Base-by-base conservation (phyloP, 1,140 invertebrate species). In the Drosophila guanche region DNA sequence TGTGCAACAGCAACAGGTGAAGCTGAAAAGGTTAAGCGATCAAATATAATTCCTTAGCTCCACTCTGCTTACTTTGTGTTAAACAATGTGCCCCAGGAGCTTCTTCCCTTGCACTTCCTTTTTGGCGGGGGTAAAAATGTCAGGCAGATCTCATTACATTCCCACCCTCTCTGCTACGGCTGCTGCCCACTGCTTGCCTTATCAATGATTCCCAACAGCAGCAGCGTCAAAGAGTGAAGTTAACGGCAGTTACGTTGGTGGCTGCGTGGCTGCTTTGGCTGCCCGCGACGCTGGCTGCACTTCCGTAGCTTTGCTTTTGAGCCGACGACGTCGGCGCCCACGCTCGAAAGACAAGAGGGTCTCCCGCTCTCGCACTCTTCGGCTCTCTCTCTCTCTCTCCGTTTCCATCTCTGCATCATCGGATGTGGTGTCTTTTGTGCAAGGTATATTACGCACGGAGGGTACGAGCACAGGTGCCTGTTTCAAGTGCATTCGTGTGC, bases 251-350 rank as follows among this genome's bases (percentile, higher is more conserved):
- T 58, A 75, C 79, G 73, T 77, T 81, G 78, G 67, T 61, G 79
- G 63, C 51, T 37, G 33, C 33, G 33, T 10, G 10, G 33, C 33
- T 33, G 29, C 29, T 27, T 27, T 5, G 27, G 27, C 27, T 27
- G 20, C 22, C 14, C 43, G 33, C 48, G 14, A 47, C 59, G 33
- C 58, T 51, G 33, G 56, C 63, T 81, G 79, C 79, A 80, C 78
- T 80, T 80, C 78, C 78, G 73, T 56, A 60, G 79, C 73, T 69
- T 23, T 22, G 46, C 4, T 51, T 33, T 23, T 41, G 33, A n/a
- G n/a, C 7, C 40, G 23, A 14, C 14, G 14, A 51, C 43, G 37
- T 50, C 63, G 70, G 54, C 46, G 52, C 61, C 71, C 67, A 69
- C 76, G 73, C 1, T 4, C 4, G 33, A 12, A 12, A 37, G 33